Evolutionary conservation across 2,113 vertebrate species (phyloP).

Genomic region (Indicator indicator): DNA sequence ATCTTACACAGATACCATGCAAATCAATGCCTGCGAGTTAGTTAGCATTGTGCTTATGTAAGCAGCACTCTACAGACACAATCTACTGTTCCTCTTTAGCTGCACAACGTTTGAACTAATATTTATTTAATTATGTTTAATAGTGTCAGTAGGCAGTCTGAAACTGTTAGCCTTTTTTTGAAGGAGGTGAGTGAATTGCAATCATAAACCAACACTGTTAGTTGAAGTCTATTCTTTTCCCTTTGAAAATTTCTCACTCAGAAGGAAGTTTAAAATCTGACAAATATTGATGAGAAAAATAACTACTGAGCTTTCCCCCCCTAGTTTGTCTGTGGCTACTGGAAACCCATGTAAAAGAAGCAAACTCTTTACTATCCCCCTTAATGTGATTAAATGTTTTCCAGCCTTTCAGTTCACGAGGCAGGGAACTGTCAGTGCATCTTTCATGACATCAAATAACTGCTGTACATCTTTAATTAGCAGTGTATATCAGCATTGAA

Average conservation of each 20-base stretch:
- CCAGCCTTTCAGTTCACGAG: conserved; percentile 11
- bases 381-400: conserved; percentile 23
- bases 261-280: conserved; percentile 12
- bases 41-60: conserved; percentile 48
- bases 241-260: conserved; percentile 4
- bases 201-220: background rate
- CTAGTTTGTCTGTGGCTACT: background rate
- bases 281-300: background rate
- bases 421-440: background rate
- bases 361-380: background rate
- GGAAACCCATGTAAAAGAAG: background rate
- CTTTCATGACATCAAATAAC: conserved; percentile 8
- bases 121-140: conserved; percentile 45
- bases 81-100: conserved; percentile 13
- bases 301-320: background rate
- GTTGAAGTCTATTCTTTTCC: background rate
- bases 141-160: conserved; percentile 20
- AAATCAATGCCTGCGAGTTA: conserved; percentile 49
- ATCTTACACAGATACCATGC: conserved; percentile 54
- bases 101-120: background rate
- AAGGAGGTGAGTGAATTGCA: background rate
- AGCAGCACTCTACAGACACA: conserved; percentile 12
- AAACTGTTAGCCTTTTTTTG: conserved; percentile 21
- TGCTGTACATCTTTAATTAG: conserved; percentile 34
- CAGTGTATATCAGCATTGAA: background rate